phyloP scores from a whole-genome alignment of 2,797 vertebrate species.

The Anguilla anguilla region DNA sequence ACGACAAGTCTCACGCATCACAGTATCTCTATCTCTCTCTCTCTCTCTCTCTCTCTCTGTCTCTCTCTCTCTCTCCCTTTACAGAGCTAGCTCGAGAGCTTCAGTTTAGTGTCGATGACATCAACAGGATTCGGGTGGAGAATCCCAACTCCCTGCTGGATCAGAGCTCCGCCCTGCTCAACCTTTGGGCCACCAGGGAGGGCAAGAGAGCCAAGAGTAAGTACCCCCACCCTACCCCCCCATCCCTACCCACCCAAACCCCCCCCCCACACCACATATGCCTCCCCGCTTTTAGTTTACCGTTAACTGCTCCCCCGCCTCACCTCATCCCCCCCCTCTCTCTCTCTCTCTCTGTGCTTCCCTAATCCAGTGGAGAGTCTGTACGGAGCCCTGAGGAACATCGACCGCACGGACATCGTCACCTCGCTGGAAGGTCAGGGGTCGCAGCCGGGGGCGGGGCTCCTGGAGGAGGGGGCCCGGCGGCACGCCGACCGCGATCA shows the following conservation, averaged over 20 bases:
- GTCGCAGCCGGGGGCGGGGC: slow-evolving; percentile 66
- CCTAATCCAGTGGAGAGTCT: slow-evolving; percentile 82
- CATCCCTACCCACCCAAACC: no score
- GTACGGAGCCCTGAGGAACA: slow-evolving; percentile 84
- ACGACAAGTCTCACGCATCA: neutral
- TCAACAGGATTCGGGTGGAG: slow-evolving; percentile 94
- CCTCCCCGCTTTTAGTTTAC: neutral
- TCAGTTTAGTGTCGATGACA: slow-evolving; percentile 92
- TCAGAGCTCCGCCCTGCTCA: slow-evolving; percentile 89
- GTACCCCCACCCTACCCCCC: slow-evolving; percentile 50
- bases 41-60: no score
- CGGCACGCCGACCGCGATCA: neutral
- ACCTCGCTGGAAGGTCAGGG: slow-evolving; percentile 81
- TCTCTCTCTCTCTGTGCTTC: slow-evolving; percentile 4
- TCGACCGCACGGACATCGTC: slow-evolving; percentile 89
- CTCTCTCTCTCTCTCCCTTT: neutral
- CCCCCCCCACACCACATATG: no score
- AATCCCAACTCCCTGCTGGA: slow-evolving; percentile 95
- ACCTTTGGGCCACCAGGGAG: slow-evolving; percentile 87
- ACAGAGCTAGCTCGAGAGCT: slow-evolving; percentile 89
- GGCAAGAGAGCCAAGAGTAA: slow-evolving; percentile 87
- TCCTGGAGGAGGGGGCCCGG: slow-evolving; percentile 74
- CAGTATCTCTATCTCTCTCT: no score
- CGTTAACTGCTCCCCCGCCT: neutral
- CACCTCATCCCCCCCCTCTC: neutral